Base-by-base conservation (phyloP, 2,888 invertebrate species). In the Heliconius ismenius region DNA sequence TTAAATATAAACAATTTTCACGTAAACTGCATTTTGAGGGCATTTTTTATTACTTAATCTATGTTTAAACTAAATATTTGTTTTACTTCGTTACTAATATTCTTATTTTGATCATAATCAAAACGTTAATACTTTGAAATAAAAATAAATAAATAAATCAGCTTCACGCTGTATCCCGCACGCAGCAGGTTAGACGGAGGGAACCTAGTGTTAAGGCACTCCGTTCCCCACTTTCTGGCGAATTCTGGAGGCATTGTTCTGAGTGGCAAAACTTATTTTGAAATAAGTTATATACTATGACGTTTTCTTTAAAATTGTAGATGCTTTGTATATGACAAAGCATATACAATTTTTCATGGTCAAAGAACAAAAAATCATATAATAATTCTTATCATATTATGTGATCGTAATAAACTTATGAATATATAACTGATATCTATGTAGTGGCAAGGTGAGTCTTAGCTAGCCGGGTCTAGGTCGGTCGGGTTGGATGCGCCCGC, bases 381-480 rank as follows among this genome's bases (percentile, higher is more conserved):
- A 39, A 67, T 36, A 4, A 67, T 9, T 39, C 67, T 67, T 67
- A 67, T 67, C 67, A 67, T 39, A 39, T 39, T 39, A 67, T 39
- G 67, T 36, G 67, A 39, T 15, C 24, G 15, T 67, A 24, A 67
- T 43, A 67, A n/a, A 67, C 15, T 18, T 67, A 15, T 67, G 39
- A 39, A 43, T 43, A 67, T 24, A 67, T 67, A 67, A 67, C 24
- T 36, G 24, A 32, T 62, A 43, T 74, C 68, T 75, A 62, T 63
- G 68, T 78, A 75, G 73, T 65, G 65, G 28, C 79, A 79, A 76
- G 79, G 79, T 78, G 75, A 75, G 74, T 73, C 74, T 67, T 58
- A 43, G 15, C 78, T 77, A 83, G 81, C 79, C 78, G 68, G 82
- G 84, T 83, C 84, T 84, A 83, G 84, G 84, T 81, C 83, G 79